phyloP scores from a whole-genome alignment of 1,140 invertebrate genomes.

The Euwallacea fornicatus region DNA sequence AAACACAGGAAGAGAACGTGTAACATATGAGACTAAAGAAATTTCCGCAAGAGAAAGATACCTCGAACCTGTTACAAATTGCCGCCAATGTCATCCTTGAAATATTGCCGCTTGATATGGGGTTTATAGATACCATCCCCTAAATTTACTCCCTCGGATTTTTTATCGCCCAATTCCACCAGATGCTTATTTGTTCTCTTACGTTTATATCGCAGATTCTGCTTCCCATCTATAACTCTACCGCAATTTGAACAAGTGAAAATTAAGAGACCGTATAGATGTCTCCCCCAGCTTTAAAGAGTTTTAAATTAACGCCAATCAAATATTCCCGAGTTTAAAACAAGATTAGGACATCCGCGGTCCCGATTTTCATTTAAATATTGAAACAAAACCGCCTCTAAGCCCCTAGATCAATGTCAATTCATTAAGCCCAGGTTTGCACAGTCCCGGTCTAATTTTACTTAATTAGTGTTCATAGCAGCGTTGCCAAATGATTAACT shows the following conservation, averaged over 20 bases:
- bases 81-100: conserved; percentile 41
- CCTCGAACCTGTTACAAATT: conserved; percentile 43
- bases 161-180: conserved; percentile 16
- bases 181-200: neutral
- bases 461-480: conserved; percentile 47
- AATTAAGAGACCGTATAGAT: conserved; percentile 17
- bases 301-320: conserved; percentile 39
- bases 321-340: conserved; percentile 34
- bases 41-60: conserved; percentile 37
- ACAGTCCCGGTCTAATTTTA: conserved; percentile 47
- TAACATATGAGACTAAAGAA: conserved; percentile 42
- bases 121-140: conserved; percentile 40
- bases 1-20: conserved; percentile 25
- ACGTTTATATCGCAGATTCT: neutral
- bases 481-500: conserved; percentile 15
- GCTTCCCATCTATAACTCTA: too few species aligned
- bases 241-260: too few species aligned
- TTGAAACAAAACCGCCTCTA: conserved; percentile 48
- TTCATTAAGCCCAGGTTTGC: conserved; percentile 48
- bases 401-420: conserved; percentile 53
- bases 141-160: conserved; percentile 34
- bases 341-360: conserved; percentile 31
- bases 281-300: conserved; percentile 31
- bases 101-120: conserved; percentile 42
- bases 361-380: conserved; percentile 46